phyloP scores from a whole-genome alignment of 2,888 invertebrate genomes.

The Trilocha varians region DNA sequence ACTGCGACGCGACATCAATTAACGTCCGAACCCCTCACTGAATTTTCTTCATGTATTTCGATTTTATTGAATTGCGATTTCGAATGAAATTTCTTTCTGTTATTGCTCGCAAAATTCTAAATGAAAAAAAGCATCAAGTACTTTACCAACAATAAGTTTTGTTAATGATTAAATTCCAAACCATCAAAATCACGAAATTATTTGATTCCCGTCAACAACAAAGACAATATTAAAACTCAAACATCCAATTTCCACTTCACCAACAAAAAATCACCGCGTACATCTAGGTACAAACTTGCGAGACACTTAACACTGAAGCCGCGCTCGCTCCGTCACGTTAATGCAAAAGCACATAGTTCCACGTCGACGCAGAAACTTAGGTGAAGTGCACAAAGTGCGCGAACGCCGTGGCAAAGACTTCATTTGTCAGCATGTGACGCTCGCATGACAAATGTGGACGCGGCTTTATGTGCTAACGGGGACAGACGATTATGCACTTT shows the following conservation, averaged over 20 bases:
- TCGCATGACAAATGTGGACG: conserved; percentile 71
- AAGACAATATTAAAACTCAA: not conserved
- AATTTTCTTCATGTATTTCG: conserved; percentile 49
- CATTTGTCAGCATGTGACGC: conserved; percentile 72
- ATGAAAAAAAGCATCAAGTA: no score
- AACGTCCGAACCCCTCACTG: conserved; percentile 60
- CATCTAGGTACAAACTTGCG: conserved; percentile 59
- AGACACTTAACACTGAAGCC: conserved; percentile 58
- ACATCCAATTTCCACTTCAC: not conserved
- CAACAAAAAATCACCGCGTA: not conserved
- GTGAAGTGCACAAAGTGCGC: conserved; percentile 69
- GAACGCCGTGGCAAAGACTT: conserved; percentile 67
- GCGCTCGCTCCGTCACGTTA: conserved; percentile 58
- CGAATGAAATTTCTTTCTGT: no score
- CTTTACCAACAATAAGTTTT: no score
- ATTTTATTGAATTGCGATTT: conserved; percentile 4
- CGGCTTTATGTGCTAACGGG: conserved; percentile 48
- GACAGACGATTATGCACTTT: conserved; percentile 55
- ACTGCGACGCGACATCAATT: conserved; percentile 70
- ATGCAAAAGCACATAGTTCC: conserved; percentile 69
- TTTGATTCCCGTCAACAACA: no score
- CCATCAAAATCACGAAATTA: no score
- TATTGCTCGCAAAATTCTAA: no score
- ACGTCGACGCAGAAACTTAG: conserved; percentile 66
- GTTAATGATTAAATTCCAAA: no score